Evolutionary conservation across 2,113 vertebrate species (phyloP).

Genomic region (Lophura nycthemera): DNA sequence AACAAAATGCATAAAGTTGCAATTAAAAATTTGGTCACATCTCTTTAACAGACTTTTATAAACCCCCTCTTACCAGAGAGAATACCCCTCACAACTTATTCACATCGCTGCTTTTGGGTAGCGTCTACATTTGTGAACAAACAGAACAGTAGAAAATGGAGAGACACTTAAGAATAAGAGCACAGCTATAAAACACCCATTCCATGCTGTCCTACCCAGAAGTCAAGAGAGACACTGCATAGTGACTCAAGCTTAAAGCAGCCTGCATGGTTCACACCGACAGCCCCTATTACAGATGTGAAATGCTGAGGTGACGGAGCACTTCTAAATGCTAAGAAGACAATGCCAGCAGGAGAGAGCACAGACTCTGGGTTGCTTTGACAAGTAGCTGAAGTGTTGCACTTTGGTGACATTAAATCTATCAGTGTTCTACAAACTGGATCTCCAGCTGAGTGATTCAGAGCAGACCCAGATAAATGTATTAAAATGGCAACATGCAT

Average conservation of each 20-base stretch:
- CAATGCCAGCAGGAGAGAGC: neutral
- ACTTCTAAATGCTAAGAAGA: neutral
- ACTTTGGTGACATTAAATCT: neutral
- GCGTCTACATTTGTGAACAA: no score
- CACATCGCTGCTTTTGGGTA: no score
- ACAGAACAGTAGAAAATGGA: neutral
- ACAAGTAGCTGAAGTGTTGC: neutral
- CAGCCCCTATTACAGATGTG: fast-evolving
- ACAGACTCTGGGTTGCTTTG: neutral
- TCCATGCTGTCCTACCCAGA: neutral
- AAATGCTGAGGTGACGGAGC: neutral
- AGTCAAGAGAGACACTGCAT: fast-evolving
- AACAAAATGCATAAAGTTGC: no score
- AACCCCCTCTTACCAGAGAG: no score
- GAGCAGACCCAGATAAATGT: neutral
- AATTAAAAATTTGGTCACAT: no score
- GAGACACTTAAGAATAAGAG: slow-evolving; percentile 5
- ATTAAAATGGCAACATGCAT: neutral
- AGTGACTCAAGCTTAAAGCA: neutral
- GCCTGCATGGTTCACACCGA: neutral
- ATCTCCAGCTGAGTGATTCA: slow-evolving; percentile 3
- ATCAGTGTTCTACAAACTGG: neutral
- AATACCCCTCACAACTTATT: no score
- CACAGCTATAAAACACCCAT: neutral
- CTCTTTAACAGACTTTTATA: no score